Base-by-base conservation (phyloP, 2,797 vertebrate genomes). In the Distichodus sexfasciatus region DNA sequence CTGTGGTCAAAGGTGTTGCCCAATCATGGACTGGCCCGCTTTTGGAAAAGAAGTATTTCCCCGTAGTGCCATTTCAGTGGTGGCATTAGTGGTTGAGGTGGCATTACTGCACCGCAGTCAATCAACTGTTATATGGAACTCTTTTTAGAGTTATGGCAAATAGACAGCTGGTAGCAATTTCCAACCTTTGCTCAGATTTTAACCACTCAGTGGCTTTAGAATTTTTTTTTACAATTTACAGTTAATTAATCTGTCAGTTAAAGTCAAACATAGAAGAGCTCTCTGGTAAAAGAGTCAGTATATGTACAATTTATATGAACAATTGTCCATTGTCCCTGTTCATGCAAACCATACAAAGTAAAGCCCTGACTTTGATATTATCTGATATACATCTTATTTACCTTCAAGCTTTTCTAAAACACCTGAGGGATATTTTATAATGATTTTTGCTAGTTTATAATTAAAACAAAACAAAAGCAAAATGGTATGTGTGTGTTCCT, bases 381-480 rank as follows among this genome's bases (percentile, higher is more conserved):
- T 36, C 1, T 17, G 33, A 35, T 55, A 44, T 17, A 44, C 15
- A 21, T 29, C 47, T 23, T 12, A 59, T 33, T 28, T 14, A 33
- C 31, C 40, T 41, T 24, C 48, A n/a, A 50, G 76, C 69, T n/a
- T 67, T 67, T 62, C 66, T 59, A 21, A 67, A 73, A 21, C 23
- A 69, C 69, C 31, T 15, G 19, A 66, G 61, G 65, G 61, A 58
- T 63, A 40, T 63, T 51, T 59, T 26, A 1, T 65, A 15, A 54
- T 66, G n/a, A 43, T 70, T 73, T 73, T 59, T 70, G 44, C 41
- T 43, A 76, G 64, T 53, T 71, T 76, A 76, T 70, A 74, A 76
- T 79, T 70, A 66, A 75, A 75, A 65, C 36, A 66, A 72, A 65
- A 71, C 59, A 74, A 77, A 74, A 70, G 63, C 35, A 31, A 62